A percentile compares a stretch with the other conserved stretches of the same genome.
Evolutionary conservation across 2,888 invertebrate genomes (phyloP).

Genomic region (Nudaria mundana): DNA sequence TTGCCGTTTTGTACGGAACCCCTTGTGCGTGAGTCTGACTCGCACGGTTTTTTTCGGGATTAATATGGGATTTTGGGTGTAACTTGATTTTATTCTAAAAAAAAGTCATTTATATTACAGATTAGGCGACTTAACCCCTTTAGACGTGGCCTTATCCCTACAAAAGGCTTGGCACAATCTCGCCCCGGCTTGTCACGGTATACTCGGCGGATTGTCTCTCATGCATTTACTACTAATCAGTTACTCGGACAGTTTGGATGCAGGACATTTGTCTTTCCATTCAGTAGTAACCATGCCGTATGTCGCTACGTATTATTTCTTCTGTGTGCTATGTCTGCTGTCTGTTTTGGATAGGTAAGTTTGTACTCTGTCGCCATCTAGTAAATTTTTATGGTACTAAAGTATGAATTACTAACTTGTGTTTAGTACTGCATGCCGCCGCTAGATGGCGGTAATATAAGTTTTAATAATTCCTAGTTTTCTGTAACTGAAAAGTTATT

Average conservation of each 20-base stretch:
- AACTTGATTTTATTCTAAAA: too few species aligned
- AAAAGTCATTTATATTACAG: conserved; percentile 36
- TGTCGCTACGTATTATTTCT: conserved; percentile 79
- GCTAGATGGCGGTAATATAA: too few species aligned
- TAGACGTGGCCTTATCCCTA: conserved; percentile 76
- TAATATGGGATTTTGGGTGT: too few species aligned
- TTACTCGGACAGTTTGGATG: conserved; percentile 72
- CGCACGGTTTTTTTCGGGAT: too few species aligned
- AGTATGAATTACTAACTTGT: too few species aligned
- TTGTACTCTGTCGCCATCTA: too few species aligned
- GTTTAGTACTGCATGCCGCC: too few species aligned
- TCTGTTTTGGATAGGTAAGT: conserved; percentile 82
- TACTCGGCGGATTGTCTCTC: conserved; percentile 81
- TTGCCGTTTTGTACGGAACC: too few species aligned
- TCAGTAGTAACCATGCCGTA: conserved; percentile 75
- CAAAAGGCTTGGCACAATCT: conserved; percentile 76
- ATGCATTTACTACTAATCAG: conserved; percentile 82
- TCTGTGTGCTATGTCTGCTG: conserved; percentile 80
- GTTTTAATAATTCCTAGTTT: too few species aligned
- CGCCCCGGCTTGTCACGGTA: conserved; percentile 80
- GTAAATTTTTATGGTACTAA: too few species aligned
- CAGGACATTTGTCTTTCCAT: conserved; percentile 71
- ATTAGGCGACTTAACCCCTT: conserved; percentile 68
- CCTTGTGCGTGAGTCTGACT: too few species aligned
- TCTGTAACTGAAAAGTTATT: too few species aligned